These are phyloP conservation scores for Uropsilus gracilis DNA, from an alignment of 2,113 vertebrate genomes.

Conservation along the genomic window DNA sequence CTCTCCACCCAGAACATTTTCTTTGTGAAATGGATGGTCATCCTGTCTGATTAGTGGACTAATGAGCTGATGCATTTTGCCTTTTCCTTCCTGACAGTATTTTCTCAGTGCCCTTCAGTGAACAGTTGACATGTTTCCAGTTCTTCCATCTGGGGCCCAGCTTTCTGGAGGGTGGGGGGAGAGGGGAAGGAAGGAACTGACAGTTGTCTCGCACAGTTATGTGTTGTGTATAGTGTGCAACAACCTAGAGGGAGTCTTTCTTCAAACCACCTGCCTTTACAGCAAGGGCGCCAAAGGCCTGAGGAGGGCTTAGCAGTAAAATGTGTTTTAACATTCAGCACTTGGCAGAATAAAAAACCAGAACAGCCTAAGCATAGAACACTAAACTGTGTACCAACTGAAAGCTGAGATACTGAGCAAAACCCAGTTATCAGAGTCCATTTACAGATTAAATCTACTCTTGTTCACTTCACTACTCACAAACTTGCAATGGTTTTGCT, in stretches of 20 bases:
- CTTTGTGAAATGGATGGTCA: constrained; percentile 1
- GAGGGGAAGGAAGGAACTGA: constrained; percentile 65
- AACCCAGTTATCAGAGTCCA: background rate
- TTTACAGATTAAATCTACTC: background rate
- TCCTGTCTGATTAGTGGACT: constrained; percentile 61
- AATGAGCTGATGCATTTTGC: constrained; percentile 67
- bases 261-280: constrained; percentile 82
- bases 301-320: constrained; percentile 67
- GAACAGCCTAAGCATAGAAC: constrained; percentile 38
- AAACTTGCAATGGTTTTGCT: background rate
- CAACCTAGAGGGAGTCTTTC: constrained; percentile 75
- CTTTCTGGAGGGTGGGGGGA: constrained; percentile 38
- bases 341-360: constrained; percentile 67
- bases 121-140: constrained; percentile 55
- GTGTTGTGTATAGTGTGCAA: constrained; percentile 54
- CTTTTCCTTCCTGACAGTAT: constrained; percentile 67
- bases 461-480: background rate
- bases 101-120: constrained; percentile 64
- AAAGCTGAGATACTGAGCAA: constrained; percentile 39
- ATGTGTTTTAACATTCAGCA: constrained; percentile 73
- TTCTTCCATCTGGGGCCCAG: constrained; percentile 73
- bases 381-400: constrained; percentile 27
- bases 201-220: constrained; percentile 69
- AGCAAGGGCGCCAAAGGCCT: constrained; percentile 69
- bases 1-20: constrained; percentile 27